These are phyloP conservation scores for Ispidina picta DNA, from an alignment of 2,797 vertebrate genomes.

Conservation along the genomic window DNA sequence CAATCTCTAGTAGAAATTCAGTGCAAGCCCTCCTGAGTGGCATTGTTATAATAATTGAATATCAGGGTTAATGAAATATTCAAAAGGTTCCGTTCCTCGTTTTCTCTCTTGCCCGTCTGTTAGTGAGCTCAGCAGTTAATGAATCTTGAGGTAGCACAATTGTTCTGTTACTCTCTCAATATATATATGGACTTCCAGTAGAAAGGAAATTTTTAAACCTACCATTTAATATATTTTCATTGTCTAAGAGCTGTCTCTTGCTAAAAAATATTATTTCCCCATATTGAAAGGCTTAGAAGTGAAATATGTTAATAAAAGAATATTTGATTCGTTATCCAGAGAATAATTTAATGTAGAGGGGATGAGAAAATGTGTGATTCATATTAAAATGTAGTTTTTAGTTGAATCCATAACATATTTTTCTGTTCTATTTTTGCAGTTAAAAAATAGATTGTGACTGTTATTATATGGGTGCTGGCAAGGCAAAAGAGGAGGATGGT, in stretches of 20 bases:
- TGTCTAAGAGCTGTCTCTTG: conserved; percentile 27
- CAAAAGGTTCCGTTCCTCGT: conserved; percentile 1
- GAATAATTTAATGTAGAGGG: neutral
- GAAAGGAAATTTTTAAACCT: conserved; percentile 32
- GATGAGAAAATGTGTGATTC: conserved; percentile 17
- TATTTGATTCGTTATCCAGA: conserved; percentile 17
- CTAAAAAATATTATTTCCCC: conserved; percentile 24
- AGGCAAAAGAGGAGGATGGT: neutral
- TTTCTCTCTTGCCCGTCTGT: conserved; percentile 2
- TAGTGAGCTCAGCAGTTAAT: conserved; percentile 17
- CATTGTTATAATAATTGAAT: conserved; percentile 50
- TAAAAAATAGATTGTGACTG: neutral
- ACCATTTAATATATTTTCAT: conserved; percentile 47
- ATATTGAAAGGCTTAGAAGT: conserved; percentile 37
- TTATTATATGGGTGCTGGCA: neutral
- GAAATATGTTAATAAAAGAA: conserved; percentile 43
- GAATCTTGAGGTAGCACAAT: conserved; percentile 9
- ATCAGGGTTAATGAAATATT: conserved; percentile 43
- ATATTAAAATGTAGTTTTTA: neutral
- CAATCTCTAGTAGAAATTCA: neutral
- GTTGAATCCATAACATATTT: neutral
- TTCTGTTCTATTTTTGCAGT: neutral
- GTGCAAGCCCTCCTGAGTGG: neutral
- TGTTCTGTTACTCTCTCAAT: neutral
- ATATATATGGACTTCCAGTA: neutral